Evolutionary conservation across 2,888 invertebrate genomes (phyloP).

Genomic region (Opisthograptis luteolata): DNA sequence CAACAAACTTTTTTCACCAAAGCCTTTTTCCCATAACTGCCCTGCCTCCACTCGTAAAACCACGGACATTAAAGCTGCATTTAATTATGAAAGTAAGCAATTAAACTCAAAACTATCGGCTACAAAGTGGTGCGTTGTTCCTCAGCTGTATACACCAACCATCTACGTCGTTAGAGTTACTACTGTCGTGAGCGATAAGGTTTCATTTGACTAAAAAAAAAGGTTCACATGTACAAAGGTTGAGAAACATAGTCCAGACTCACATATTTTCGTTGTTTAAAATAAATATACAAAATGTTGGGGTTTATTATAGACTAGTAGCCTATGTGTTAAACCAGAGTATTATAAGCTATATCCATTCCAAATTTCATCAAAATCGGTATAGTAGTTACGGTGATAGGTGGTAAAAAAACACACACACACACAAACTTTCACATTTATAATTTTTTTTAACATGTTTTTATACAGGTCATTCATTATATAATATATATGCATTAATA

Average conservation of each 20-base stretch:
- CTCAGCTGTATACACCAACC: slow-evolving; percentile 31
- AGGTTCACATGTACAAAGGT: neutral
- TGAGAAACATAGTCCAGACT: neutral
- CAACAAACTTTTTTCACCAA: neutral
- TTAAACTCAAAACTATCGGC: slow-evolving; percentile 39
- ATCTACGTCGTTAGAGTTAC: slow-evolving; percentile 32
- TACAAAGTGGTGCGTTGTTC: slow-evolving; percentile 37
- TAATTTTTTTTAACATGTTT: too few relatives aligned
- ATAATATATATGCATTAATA: too few relatives aligned
- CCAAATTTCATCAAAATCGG: too few relatives aligned
- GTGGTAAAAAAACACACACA: too few relatives aligned
- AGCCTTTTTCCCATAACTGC: slow-evolving; percentile 18
- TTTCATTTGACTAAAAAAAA: neutral
- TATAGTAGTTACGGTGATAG: too few relatives aligned
- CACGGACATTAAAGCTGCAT: slow-evolving; percentile 43
- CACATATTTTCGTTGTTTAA: too few relatives aligned
- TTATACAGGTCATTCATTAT: too few relatives aligned
- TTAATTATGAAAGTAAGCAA: slow-evolving; percentile 41
- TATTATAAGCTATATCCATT: too few relatives aligned
- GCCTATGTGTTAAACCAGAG: too few relatives aligned
- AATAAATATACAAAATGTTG: too few relatives aligned
- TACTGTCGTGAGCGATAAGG: slow-evolving; percentile 14
- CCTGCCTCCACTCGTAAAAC: slow-evolving; percentile 38
- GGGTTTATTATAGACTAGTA: too few relatives aligned
- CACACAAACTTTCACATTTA: too few relatives aligned